phyloP scores from a whole-genome alignment of 2,888 invertebrate genomes.

The Orchesellides sinensis region DNA sequence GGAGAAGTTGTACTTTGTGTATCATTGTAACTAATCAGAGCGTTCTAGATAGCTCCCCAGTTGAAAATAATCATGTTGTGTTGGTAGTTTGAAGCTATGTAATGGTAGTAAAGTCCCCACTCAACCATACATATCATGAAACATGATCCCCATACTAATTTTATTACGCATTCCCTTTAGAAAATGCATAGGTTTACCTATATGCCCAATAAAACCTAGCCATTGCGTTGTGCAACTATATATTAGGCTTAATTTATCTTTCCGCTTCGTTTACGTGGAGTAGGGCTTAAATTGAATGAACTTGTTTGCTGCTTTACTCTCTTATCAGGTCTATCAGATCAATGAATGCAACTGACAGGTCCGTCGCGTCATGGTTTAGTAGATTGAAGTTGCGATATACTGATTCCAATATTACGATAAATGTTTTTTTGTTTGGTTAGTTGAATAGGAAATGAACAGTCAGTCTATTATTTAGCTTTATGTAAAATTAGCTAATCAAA shows the following conservation, averaged over 20 bases:
- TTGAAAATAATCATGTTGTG: conserved; percentile 46
- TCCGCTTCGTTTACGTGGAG: not conserved
- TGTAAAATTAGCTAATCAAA: not conserved
- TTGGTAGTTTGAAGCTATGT: not conserved
- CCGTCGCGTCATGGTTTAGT: conserved; percentile 16
- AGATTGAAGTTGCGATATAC: not conserved
- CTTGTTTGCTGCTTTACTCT: not conserved
- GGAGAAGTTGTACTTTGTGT: not conserved
- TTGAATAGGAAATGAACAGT: conserved; percentile 18
- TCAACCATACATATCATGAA: not conserved
- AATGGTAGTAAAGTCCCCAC: not conserved
- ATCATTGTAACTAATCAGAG: conserved; percentile 53
- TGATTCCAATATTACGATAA: not conserved
- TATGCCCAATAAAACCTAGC: too few species aligned
- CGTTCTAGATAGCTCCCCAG: conserved; percentile 59
- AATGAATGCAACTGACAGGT: conserved; percentile 12
- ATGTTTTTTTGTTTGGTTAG: conserved; percentile 1
- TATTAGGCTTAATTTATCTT: too few species aligned
- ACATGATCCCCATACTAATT: too few species aligned
- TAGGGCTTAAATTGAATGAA: too few species aligned
- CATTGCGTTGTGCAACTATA: not conserved
- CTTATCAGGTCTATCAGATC: not conserved
- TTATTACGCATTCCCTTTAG: not conserved
- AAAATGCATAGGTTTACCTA: too few species aligned
- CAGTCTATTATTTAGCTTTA: conserved; percentile 52